These are phyloP conservation scores for Hyppa rectilinea DNA, from an alignment of 2,888 invertebrate species.

Conservation along the genomic window DNA sequence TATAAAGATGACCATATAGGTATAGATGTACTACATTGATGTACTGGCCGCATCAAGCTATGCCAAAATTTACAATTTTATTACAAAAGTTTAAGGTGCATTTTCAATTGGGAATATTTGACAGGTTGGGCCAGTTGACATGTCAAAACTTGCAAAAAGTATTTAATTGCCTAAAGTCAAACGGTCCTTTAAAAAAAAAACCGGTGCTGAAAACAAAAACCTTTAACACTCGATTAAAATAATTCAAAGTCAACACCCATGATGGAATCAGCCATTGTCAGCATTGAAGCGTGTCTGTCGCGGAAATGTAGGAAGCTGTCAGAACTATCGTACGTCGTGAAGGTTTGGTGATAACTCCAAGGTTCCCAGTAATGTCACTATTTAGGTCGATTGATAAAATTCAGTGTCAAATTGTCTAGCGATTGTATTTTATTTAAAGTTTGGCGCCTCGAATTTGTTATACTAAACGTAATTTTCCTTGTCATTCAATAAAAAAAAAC, in stretches of 20 bases:
- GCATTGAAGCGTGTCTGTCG: slow-evolving; percentile 78
- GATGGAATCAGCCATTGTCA: slow-evolving; percentile 72
- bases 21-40: too few relatives aligned
- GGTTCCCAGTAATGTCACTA: slow-evolving; percentile 47
- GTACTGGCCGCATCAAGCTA: too few relatives aligned
- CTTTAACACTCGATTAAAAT: slow-evolving; percentile 47
- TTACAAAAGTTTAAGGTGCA: too few relatives aligned
- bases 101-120: too few relatives aligned
- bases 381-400: slow-evolving; percentile 59
- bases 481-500: too few relatives aligned
- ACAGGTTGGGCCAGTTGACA: too few relatives aligned
- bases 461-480: too few relatives aligned
- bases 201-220: slow-evolving; percentile 8
- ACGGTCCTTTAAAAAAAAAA: not conserved
- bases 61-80: too few relatives aligned
- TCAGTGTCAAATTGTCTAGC: slow-evolving; percentile 26
- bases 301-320: slow-evolving; percentile 80
- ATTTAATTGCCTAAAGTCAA: not conserved
- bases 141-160: not conserved
- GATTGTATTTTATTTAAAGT: slow-evolving; percentile 13
- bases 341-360: slow-evolving; percentile 71
- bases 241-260: slow-evolving; percentile 73
- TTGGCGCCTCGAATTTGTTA: not conserved
- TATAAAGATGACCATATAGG: not conserved
- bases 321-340: slow-evolving; percentile 69